These are phyloP conservation scores for Idaea aversata DNA, from an alignment of 2,888 invertebrate genomes.

Conservation along the genomic window DNA sequence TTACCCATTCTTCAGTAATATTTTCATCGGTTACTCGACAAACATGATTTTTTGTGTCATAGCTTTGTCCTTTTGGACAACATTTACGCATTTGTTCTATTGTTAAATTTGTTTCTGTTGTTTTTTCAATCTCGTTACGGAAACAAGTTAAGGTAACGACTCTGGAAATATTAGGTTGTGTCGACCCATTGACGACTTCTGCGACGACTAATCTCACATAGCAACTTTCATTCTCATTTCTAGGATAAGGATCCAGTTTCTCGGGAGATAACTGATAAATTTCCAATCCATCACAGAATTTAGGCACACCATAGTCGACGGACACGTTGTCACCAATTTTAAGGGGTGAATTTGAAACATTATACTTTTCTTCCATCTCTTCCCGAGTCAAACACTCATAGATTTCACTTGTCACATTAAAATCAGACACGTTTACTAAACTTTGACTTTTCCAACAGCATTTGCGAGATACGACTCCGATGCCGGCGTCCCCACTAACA, in stretches of 20 bases:
- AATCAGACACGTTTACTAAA: constrained; percentile 50
- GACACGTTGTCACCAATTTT: constrained; percentile 44
- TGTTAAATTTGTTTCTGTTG: constrained; percentile 32
- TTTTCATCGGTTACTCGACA: constrained; percentile 43
- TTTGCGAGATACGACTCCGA: constrained; percentile 54
- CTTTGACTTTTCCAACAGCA: constrained; percentile 59
- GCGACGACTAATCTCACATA: constrained; percentile 56
- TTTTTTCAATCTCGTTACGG: constrained; percentile 37
- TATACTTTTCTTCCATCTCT: constrained; percentile 38
- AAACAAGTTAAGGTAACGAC: constrained; percentile 55
- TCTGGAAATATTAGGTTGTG: constrained; percentile 53
- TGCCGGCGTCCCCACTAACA: constrained; percentile 35
- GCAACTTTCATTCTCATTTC: constrained; percentile 39
- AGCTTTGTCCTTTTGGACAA: constrained; percentile 59
- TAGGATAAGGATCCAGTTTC: constrained; percentile 34
- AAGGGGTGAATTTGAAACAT: constrained; percentile 47
- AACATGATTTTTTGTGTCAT: constrained; percentile 53
- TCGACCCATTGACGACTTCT: constrained; percentile 51
- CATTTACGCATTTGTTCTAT: constrained; percentile 63
- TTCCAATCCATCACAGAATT: constrained; percentile 45
- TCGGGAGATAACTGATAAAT: constrained; percentile 34
- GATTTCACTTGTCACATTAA: constrained; percentile 29
- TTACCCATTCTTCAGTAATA: constrained; percentile 45
- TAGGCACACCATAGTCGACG: constrained; percentile 53
- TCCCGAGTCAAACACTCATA: constrained; percentile 56